Percentiles rank a stretch among this genome's conserved stretches.
These are phyloP conservation scores for Okapia johnstoni DNA, from an alignment of 2,113 vertebrate genomes.

Conservation along the genomic window DNA sequence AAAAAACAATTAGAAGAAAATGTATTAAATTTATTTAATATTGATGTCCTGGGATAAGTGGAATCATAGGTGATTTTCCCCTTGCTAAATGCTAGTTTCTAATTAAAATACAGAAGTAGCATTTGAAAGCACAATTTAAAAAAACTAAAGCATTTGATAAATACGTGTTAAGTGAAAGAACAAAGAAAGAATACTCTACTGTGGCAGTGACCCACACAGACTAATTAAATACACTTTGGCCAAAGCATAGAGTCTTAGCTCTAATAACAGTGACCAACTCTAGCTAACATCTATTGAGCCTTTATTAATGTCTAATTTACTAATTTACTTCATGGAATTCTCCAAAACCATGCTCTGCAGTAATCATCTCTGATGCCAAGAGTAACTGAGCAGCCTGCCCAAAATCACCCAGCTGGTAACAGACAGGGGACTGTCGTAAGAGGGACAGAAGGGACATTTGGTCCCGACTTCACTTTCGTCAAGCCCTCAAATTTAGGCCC, in stretches of 20 bases:
- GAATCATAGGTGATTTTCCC: neutral
- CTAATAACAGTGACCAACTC: neutral
- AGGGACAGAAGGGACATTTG: slow-evolving; percentile 31
- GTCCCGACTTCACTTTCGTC: neutral
- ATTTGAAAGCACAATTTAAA: neutral
- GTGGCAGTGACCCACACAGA: neutral
- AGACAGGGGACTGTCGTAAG: neutral
- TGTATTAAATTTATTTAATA: neutral
- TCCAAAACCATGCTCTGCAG: neutral
- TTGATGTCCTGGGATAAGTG: neutral
- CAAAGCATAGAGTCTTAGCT: neutral
- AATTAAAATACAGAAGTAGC: neutral
- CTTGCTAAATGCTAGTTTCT: neutral
- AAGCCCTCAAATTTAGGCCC: slow-evolving; percentile 40
- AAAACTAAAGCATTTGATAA: neutral
- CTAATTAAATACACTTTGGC: neutral
- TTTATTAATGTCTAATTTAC: neutral
- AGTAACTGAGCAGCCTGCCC: neutral
- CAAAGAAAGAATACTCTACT: neutral
- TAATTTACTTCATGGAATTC: neutral
- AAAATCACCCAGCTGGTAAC: neutral
- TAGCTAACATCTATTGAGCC: slow-evolving; percentile 12
- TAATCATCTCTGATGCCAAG: neutral
- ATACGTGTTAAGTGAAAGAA: neutral
- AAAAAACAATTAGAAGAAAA: neutral